Base-by-base conservation (phyloP, 2,113 vertebrate species). In the western clawed frog (Xenopus tropicalis) region DNA sequence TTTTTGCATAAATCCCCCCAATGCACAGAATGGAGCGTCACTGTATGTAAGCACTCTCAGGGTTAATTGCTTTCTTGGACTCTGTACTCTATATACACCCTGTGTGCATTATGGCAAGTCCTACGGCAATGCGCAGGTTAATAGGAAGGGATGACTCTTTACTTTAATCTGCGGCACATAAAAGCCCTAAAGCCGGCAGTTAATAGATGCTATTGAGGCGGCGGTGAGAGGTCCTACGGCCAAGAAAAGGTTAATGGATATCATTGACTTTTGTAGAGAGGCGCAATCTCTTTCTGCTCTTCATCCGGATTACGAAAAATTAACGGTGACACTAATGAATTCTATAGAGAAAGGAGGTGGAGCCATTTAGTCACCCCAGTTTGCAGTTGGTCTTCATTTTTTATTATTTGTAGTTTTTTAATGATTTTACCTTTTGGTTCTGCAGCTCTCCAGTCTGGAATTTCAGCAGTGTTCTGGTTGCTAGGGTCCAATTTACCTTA, bases 181-280 rank as follows among this genome's bases (percentile, higher is more conserved):
- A 21, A 14, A 43, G 56, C n/a, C 71, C 62, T 22, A 16, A 20
- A 59, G 56, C 51, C 20, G 21, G 14, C 29, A n/a, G 51, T 73
- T 73, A 73, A 66, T 73, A 22, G 62, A 66, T 43, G 52, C 51
- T 20, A 73, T 57, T 66, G 42, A 1, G 48, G 61, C 48, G 21
- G 21, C 24, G 37, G 19, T 57, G 51, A 66, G 37, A 66, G 21
- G 71, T 54, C 71, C 71, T 74, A 20, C 64, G 67, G 71, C 63
- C 22, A 74, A 21, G 63, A 74, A 74, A 74, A 67, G 63, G 63
- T 74, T 74, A 74, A 66, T 74, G 13, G 71, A 24, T 48, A 66
- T 61, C 24, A 67, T 67, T 74, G 71, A 74, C 71, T 66, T 56
- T 20, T 16, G 48, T 61, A 54, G 69, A 46, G 22, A n/a, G 19